phyloP scores from a whole-genome alignment of 2,888 invertebrate species.

The Slavum lentiscoides region DNA sequence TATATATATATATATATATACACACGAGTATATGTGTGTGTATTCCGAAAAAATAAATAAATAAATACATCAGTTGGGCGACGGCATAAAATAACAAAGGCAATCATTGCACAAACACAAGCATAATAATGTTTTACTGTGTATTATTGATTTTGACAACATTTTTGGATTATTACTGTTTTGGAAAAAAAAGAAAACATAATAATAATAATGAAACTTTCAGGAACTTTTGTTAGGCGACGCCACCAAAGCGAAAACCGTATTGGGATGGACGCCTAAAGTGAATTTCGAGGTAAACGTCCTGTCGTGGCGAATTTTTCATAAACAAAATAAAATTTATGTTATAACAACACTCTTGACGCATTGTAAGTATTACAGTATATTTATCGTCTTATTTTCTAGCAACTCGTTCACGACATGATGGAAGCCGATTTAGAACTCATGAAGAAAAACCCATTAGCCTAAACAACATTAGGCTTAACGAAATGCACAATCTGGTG shows the following conservation, averaged over 20 bases:
- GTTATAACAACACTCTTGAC: not conserved
- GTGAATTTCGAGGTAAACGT: constrained; percentile 69
- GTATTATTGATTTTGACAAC: constrained; percentile 44
- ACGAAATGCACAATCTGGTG: too few relatives aligned
- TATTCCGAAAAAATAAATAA: not conserved
- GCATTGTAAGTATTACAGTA: too few relatives aligned
- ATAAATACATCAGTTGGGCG: constrained; percentile 29
- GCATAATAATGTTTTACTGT: constrained; percentile 25
- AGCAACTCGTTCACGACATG: constrained; percentile 91
- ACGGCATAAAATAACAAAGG: constrained; percentile 51
- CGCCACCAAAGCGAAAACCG: constrained; percentile 82
- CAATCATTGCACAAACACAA: constrained; percentile 41
- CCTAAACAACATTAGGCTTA: constrained; percentile 63
- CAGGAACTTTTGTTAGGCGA: constrained; percentile 91
- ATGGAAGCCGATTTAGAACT: constrained; percentile 85
- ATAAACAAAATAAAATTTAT: not conserved
- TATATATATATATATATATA: constrained; percentile 22
- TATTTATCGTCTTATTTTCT: constrained; percentile 59
- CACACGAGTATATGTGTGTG: not conserved
- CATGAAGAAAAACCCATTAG: constrained; percentile 88
- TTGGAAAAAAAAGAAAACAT: not conserved
- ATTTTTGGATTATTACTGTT: constrained; percentile 37
- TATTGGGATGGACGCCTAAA: constrained; percentile 86
- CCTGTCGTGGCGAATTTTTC: not conserved
- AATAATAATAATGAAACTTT: constrained; percentile 49